Base-by-base conservation (phyloP, 2,113 vertebrate species). In the Mustelus asterias region DNA sequence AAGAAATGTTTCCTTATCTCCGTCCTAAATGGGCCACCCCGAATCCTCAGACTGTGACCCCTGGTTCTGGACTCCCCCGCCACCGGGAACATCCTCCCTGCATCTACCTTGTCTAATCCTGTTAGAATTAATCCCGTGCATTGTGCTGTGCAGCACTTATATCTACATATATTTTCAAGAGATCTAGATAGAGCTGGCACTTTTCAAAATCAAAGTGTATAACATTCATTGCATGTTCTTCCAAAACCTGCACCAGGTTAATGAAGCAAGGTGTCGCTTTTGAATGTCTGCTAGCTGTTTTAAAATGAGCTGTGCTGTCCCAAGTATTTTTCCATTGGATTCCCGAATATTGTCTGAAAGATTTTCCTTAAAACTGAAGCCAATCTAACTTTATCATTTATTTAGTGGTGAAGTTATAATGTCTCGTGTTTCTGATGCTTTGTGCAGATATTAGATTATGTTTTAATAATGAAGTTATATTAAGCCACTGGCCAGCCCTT, bases 391-490 rank as follows among this genome's bases (percentile, higher is more conserved):
- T 92, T 65, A 92, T 92, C 1, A 65, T 65, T 63, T 92, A 92
- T 92, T 92, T 92, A 65, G 58, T 18, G 33, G 33, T 65, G 89
- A 65, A 92, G 33, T 65, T 63, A 65, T 92, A 92, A 65, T 92
- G 33, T 54, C 20, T 86, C 44, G 85, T 92, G 89, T 92, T 92
- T 18, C 89, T 92, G 58, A 92, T 14, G 16, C 13, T 65, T n/a
- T 65, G 58, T 65, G 60, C 58, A 63, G 89, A 65, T 92, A 92
- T 18, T 16, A 92, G 33, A 1, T 63, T n/a, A 65, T 92, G 48
- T 65, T 92, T 92, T 92, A 63, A 63, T 92, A 16, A 20, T 92
- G 89, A 90, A 26, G 58, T 92, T 92, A 92, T 92, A 63, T 37
- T 63, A 63, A 90, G 33, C 29, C 60, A 33, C 33, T 33, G 13